Evolutionary conservation across 2,797 vertebrate genomes (phyloP).

Genomic region (Smutsia temminckii): DNA sequence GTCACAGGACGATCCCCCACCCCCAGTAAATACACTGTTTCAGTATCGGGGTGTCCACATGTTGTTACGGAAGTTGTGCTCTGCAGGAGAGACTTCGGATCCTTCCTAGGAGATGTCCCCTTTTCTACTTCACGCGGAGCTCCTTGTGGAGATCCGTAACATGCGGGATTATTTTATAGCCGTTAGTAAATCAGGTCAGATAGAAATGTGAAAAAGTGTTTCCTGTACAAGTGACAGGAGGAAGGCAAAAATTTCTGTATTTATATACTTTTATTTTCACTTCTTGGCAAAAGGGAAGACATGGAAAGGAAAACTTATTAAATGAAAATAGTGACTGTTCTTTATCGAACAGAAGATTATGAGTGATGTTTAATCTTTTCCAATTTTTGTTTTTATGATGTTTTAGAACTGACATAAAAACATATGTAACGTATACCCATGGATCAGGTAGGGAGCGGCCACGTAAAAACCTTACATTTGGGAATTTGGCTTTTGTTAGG

Average conservation of each 20-base stretch:
- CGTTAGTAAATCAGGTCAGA: neutral
- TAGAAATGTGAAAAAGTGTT: neutral
- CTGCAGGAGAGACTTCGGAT: neutral
- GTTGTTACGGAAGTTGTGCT: neutral
- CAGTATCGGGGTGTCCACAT: neutral
- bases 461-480: neutral
- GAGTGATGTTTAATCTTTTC: neutral
- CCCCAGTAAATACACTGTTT: neutral
- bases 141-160: neutral
- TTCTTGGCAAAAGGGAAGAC: neutral
- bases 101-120: neutral
- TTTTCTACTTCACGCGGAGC: neutral
- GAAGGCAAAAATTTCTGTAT: neutral
- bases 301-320: neutral
- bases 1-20: neutral
- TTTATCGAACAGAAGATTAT: neutral
- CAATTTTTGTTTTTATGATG: conserved; percentile 14
- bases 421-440: neutral
- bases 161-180: neutral
- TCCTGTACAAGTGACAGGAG: neutral
- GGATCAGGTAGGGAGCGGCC: neutral
- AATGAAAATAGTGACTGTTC: neutral
- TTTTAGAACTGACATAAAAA: neutral
- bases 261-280: neutral
- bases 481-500: neutral